Base-by-base conservation (phyloP, 2,797 vertebrate species). In the Danio jaintianensis region DNA sequence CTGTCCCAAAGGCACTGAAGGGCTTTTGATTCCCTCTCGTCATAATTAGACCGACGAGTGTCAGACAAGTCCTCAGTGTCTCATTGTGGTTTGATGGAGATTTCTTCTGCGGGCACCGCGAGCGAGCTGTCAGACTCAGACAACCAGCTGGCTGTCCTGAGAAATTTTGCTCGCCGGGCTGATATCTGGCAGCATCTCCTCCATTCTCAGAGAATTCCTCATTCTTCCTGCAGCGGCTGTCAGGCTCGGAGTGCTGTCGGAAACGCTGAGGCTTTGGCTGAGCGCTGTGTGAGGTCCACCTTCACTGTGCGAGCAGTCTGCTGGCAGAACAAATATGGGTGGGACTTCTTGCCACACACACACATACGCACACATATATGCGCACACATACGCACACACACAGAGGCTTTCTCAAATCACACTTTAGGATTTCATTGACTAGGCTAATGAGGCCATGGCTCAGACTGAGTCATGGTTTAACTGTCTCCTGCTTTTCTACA, bases 251-350 rank as follows among this genome's bases (percentile, higher is more conserved):
- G 68, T 38, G 50, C 81, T 61, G 82, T 82, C 77, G 80, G 85
- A 89, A 86, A 81, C 47, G n/a, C 42, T 81, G 80, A 18, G 75
- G 85, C 67, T 84, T 82, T 79, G 82, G 82, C 85, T 81, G 67
- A 78, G 70, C 89, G 59, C 85, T 88, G 89, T 90, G 89, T 90
- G 89, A 89, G 89, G 88, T 90, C 89, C 80, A 81, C 68, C 78
- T 86, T 82, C 80, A 71, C 84, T 75, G 80, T 78, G 68, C 63
- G 78, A 87, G 85, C 82, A 79, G 86, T 82, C 85, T 83, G 85
- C 85, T 89, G 85, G 86, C 85, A 88, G 87, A 80, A 89, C 83
- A 89, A 88, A 88, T 82, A 87, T 86, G 87, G 86, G n/a, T n/a
- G 1, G 29, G 29, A 29, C 29, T 29, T 29, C 29, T 29, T 29